Evolutionary conservation across 2,888 invertebrate genomes (phyloP).

Genomic region (Hirtodrosophila alboralis): DNA sequence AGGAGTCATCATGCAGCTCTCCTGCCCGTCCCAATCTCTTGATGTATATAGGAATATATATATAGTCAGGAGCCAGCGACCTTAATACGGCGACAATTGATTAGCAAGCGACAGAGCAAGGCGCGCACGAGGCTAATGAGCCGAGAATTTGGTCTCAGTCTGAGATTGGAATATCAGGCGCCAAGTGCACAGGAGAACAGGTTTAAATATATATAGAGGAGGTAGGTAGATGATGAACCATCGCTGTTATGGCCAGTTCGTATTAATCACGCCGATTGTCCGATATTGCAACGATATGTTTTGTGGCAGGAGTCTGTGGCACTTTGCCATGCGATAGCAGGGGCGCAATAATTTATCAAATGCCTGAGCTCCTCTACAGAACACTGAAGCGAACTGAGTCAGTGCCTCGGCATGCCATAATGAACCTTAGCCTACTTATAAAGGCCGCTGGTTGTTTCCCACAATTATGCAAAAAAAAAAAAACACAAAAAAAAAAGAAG

Average conservation of each 20-base stretch:
- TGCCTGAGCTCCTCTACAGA: conserved; percentile 17
- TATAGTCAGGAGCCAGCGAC: conserved; percentile 50
- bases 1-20: too few species aligned
- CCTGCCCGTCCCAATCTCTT: too few species aligned
- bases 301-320: conserved; percentile 50
- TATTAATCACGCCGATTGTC: conserved; percentile 76
- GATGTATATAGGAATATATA: background rate
- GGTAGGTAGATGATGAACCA: conserved; percentile 21
- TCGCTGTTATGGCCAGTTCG: conserved; percentile 33
- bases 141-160: conserved; percentile 21
- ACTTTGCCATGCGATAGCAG: conserved; percentile 62
- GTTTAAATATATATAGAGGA: conserved; percentile 11
- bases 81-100: conserved; percentile 75
- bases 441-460: conserved; percentile 78
- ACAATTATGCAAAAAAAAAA: conserved; percentile 72
- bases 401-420: conserved; percentile 75
- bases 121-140: conserved; percentile 74
- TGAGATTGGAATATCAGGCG: conserved; percentile 16
- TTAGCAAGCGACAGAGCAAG: conserved; percentile 69
- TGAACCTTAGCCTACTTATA: conserved; percentile 77
- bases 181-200: conserved; percentile 36
- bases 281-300: conserved; percentile 65
- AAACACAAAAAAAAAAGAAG: conserved; percentile 51
- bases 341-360: conserved; percentile 70
- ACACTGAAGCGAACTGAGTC: conserved; percentile 52